Base-by-base conservation (phyloP, 2,888 invertebrate genomes). In the Pyralis farinalis region DNA sequence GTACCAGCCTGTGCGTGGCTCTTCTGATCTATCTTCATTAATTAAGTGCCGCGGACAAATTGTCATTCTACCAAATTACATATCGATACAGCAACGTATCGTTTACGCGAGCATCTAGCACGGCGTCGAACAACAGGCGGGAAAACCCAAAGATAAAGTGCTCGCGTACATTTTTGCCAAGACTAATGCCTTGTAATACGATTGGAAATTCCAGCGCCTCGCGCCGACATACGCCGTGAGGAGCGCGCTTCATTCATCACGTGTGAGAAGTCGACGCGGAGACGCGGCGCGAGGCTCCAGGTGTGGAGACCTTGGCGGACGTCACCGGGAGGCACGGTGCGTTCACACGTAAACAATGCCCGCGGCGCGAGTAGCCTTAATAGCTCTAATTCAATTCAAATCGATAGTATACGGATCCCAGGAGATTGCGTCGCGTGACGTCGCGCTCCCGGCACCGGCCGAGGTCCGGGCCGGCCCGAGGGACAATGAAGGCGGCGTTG, bases 281-380 rank as follows among this genome's bases (percentile, higher is more conserved):
- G 63, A 48, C 66, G 66, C 69, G 67, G 69, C 25, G 16, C 16
- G 16, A 16, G 16, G 16, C 25, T 25, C 7, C 71, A 54, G 63
- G 67, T 65, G 16, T 16, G 16, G 50, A 71, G 72, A 64, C 79
- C 75, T 82, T 76, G 81, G 60, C 38, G 57, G 44, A 60, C 66
- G 69, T 68, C 71, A 67, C 51, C 43, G 51, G 50, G 43, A 47
- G 56, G 46, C 55, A 43, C 58, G 58, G 63, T 63, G 58, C 65
- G 64, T 70, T 71, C 69, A 63, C 73, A 72, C 74, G 79, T 76
- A 74, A 78, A 77, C 80, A 76, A 71, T 68, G 71, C 67, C 58
- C 54, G 42, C 49, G 0, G 9, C 6, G n/a, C 11, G 27, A 34
- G 34, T 31, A 39, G 42, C 34, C 37, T 31, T 43, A 35, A 32